These are phyloP conservation scores for Myopa testacea DNA, from an alignment of 2,888 invertebrate genomes.

Conservation along the genomic window DNA sequence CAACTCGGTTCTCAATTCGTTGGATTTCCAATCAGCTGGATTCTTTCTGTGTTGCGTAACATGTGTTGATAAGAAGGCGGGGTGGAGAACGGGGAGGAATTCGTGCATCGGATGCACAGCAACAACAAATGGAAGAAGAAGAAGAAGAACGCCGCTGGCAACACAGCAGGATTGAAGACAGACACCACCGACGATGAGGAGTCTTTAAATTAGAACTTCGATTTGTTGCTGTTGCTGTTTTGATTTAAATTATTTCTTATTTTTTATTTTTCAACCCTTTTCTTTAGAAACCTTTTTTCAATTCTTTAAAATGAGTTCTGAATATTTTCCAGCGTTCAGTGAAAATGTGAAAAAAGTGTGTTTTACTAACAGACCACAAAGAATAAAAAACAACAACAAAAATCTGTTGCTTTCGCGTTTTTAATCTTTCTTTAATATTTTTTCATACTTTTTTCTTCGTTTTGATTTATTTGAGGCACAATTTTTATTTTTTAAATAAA, in stretches of 20 bases:
- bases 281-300: too few relatives aligned
- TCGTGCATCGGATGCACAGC: neutral
- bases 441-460: neutral
- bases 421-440: neutral
- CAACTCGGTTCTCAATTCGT: neutral
- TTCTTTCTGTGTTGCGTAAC: neutral
- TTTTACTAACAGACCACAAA: too few relatives aligned
- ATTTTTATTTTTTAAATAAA: neutral
- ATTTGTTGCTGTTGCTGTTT: neutral
- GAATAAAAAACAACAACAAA: neutral
- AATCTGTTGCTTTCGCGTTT: neutral
- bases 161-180: too few relatives aligned
- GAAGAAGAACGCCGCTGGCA: neutral
- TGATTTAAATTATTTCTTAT: neutral
- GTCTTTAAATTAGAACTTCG: too few relatives aligned
- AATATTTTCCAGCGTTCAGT: too few relatives aligned
- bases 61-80: neutral
- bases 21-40: neutral
- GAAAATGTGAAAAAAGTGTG: too few relatives aligned
- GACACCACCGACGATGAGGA: too few relatives aligned
- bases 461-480: neutral
- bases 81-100: neutral
- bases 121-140: neutral
- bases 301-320: too few relatives aligned
- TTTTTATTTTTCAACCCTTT: neutral